These are phyloP conservation scores for Plectrocnemia conspersa DNA, from an alignment of 1,140 invertebrate genomes.

Conservation along the genomic window DNA sequence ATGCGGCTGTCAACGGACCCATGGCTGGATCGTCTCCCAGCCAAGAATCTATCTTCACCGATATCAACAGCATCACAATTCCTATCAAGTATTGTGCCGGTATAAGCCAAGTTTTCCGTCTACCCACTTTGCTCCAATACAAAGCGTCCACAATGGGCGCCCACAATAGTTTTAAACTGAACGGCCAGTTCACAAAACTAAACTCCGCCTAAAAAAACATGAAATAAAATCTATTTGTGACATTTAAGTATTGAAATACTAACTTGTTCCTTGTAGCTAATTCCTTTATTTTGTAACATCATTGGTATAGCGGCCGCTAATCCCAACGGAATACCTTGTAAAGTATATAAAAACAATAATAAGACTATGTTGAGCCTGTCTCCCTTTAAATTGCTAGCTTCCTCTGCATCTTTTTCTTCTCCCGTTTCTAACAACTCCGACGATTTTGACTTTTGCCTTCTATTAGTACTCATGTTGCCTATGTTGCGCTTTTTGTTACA, in stretches of 20 bases:
- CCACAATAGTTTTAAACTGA: conserved; percentile 96
- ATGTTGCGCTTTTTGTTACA: conserved; percentile 16
- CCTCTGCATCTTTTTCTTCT: conserved; percentile 36
- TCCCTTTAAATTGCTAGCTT: conserved; percentile 58
- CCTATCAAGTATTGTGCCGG: conserved; percentile 83
- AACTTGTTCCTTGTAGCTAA: conserved; percentile 77
- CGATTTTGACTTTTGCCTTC: conserved; percentile 20
- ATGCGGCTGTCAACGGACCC: conserved; percentile 73
- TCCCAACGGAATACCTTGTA: conserved; percentile 96
- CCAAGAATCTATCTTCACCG: conserved; percentile 67
- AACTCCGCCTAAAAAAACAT: conserved; percentile 83
- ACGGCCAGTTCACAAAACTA: conserved; percentile 97
- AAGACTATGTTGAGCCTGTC: conserved; percentile 77
- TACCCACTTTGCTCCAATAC: conserved; percentile 76
- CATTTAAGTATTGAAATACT: conserved; percentile 3
- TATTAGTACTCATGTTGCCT: conserved; percentile 29
- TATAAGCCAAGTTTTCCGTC: conserved; percentile 96
- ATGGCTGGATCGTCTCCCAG: conserved; percentile 78
- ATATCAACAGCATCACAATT: conserved; percentile 80
- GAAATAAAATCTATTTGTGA: conserved; percentile 1
- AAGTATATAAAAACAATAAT: conserved; percentile 85
- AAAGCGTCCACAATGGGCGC: conserved; percentile 95
- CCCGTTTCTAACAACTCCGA: conserved; percentile 43
- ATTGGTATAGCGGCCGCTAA: conserved; percentile 91
- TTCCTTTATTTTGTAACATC: conserved; percentile 84